Conservation (phyloP, 2,888 invertebrate genomes). For the Lymantria monacha region DNA sequence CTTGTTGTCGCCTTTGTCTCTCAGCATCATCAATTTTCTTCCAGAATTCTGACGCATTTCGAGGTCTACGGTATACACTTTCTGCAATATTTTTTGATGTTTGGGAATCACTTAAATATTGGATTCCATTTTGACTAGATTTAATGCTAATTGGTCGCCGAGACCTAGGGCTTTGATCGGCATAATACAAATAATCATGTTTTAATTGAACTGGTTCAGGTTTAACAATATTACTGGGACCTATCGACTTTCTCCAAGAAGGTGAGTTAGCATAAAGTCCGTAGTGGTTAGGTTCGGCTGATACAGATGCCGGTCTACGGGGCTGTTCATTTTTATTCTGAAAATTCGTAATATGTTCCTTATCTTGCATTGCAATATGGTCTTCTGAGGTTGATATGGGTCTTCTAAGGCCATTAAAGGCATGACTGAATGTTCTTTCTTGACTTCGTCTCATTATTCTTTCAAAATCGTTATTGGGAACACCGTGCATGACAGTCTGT, state of each 20-base stretch:
- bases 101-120: constrained; percentile 78
- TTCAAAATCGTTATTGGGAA: constrained; percentile 74
- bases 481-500: constrained; percentile 60
- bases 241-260: constrained; percentile 64
- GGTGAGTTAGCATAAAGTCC: constrained; percentile 67
- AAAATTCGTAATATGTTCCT: constrained; percentile 60
- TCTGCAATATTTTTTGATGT: constrained; percentile 57
- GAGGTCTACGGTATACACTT: constrained; percentile 60
- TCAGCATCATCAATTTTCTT: constrained; percentile 83
- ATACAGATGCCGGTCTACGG: constrained; percentile 73
- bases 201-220: constrained; percentile 66
- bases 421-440: constrained; percentile 67
- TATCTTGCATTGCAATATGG: constrained; percentile 78
- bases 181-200: constrained; percentile 85
- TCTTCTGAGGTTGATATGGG: constrained; percentile 78
- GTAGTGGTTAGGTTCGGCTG: constrained; percentile 76
- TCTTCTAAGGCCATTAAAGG: constrained; percentile 70
- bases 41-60: constrained; percentile 85
- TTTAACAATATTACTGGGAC: constrained; percentile 54
- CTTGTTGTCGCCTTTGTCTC: constrained; percentile 62
- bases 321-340: constrained; percentile 65
- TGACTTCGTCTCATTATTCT: constrained; percentile 76
- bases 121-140: constrained; percentile 69
- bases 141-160: constrained; percentile 87
- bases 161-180: constrained; percentile 88